These are phyloP conservation scores for Nylanderia fulva DNA, from an alignment of 1,140 invertebrate genomes.

Conservation along the genomic window DNA sequence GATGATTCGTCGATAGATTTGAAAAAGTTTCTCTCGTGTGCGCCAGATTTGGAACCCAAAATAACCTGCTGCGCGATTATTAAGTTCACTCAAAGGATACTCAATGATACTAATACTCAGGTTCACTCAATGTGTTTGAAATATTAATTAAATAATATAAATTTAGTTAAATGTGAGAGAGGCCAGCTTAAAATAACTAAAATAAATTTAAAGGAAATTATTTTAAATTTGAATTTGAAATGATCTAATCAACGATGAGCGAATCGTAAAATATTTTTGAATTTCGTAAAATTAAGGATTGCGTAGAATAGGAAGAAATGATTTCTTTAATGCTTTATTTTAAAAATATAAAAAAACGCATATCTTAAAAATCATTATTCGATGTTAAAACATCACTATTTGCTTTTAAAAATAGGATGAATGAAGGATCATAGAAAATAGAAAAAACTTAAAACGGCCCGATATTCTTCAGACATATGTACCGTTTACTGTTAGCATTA, in stretches of 20 bases:
- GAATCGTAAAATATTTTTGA: not conserved
- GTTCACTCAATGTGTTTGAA: no score
- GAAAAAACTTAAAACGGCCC: not conserved
- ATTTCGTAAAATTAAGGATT: not conserved
- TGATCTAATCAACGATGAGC: not conserved
- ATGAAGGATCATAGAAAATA: conserved; percentile 76
- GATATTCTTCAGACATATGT: conserved; percentile 38
- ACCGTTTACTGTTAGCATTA: conserved; percentile 56
- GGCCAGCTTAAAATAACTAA: no score
- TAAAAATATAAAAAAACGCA: not conserved
- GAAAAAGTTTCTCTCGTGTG: conserved; percentile 62
- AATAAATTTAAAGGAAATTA: no score
- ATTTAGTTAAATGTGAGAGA: no score
- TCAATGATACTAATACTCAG: no score
- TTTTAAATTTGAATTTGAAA: not conserved
- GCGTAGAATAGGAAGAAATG: not conserved
- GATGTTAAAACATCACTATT: no score
- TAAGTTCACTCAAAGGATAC: conserved; percentile 48
- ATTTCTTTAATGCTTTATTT: not conserved
- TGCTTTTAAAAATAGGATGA: not conserved
- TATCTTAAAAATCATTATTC: not conserved
- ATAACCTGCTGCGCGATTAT: conserved; percentile 56
- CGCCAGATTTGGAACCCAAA: conserved; percentile 47
- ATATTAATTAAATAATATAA: no score
- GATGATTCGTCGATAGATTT: conserved; percentile 67